phyloP scores from a whole-genome alignment of 2,888 invertebrate species.

The Ptychoptera contaminata region DNA sequence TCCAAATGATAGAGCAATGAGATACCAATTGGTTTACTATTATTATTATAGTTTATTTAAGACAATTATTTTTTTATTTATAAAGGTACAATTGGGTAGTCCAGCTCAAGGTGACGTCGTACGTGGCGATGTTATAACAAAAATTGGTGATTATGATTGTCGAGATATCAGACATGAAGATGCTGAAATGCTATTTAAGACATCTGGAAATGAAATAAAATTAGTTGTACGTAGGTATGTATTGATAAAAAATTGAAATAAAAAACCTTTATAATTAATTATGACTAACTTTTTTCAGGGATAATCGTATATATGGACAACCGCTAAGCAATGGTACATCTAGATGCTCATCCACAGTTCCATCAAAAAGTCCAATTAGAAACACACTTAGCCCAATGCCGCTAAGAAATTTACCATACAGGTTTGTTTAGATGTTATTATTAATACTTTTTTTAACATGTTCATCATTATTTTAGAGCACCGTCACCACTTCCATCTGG shows the following conservation, averaged over 20 bases:
- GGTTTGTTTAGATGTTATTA: background rate
- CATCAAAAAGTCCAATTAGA: conserved; percentile 16
- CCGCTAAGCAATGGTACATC: conserved; percentile 35
- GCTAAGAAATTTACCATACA: conserved; percentile 1
- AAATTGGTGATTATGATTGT: conserved; percentile 80
- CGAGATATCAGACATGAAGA: conserved; percentile 78
- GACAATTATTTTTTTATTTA: too few species aligned
- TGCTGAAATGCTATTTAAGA: conserved; percentile 75
- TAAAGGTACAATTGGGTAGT: conserved; percentile 69
- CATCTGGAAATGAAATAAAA: conserved; percentile 61
- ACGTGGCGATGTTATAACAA: conserved; percentile 79
- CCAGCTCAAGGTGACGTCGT: conserved; percentile 73
- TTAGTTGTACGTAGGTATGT: conserved; percentile 68
- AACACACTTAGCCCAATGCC: conserved; percentile 2
- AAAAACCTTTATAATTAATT: background rate
- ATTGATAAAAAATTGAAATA: background rate
- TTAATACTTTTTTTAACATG: conserved; percentile 10
- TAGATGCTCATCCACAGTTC: conserved; percentile 31
- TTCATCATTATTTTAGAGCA: conserved; percentile 22
- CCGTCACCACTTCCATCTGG: conserved; percentile 40
- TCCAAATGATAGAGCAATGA: too few species aligned
- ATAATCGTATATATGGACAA: conserved; percentile 30
- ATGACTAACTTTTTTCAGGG: conserved; percentile 17
- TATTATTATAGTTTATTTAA: too few species aligned
- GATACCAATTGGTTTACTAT: too few species aligned